Evolutionary conservation across 2,888 invertebrate species (phyloP).

Genomic region (Mesorhabditis spiculigera): DNA sequence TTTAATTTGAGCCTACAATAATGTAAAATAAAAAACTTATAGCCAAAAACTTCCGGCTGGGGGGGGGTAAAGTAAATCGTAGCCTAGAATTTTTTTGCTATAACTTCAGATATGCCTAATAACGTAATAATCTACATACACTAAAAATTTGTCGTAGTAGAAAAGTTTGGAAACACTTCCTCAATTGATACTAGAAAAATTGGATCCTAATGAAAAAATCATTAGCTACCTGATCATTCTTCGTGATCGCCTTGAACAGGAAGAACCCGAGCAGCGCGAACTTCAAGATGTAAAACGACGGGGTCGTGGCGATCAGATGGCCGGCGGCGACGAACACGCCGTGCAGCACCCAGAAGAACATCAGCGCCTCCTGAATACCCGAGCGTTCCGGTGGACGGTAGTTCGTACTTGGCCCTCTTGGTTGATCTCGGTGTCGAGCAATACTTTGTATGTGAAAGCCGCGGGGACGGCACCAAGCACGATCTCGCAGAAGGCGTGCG

Average conservation of each 20-base stretch:
- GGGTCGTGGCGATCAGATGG: neutral
- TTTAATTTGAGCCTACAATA: no score
- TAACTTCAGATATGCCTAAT: no score
- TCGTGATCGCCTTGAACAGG: neutral
- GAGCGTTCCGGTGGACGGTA: neutral
- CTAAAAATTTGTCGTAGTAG: no score
- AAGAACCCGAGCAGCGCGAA: neutral
- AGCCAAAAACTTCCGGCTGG: no score
- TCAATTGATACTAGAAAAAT: neutral
- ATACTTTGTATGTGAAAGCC: neutral
- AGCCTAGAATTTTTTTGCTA: no score
- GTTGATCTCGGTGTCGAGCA: neutral
- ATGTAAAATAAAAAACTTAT: no score
- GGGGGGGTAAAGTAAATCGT: no score
- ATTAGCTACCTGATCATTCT: neutral
- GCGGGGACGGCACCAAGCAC: neutral
- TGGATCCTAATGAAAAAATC: neutral
- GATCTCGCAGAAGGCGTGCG: conserved; percentile 5
- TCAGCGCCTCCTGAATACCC: neutral
- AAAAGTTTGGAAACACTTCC: neutral
- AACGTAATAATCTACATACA: no score
- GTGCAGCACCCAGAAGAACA: neutral
- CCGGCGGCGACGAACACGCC: neutral
- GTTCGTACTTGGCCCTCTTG: neutral
- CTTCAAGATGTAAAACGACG: neutral